Evolutionary conservation across 92 coral and sea anemone species (phyloP).

Genomic region (Epizoanthus stellaris): DNA sequence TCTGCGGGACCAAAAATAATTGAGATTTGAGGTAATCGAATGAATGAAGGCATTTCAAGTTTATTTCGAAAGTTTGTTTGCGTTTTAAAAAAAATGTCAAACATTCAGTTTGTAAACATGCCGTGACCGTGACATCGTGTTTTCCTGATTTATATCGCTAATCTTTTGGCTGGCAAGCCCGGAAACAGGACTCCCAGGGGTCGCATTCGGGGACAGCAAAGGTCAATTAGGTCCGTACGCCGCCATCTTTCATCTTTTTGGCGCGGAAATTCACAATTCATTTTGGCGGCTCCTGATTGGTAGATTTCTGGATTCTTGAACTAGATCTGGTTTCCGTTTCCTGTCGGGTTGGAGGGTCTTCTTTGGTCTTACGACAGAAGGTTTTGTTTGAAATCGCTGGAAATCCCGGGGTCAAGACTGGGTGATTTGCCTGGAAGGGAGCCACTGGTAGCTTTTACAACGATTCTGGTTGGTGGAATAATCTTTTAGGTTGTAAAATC

Average conservation of each 20-base stretch:
- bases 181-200: slow-evolving; percentile 6
- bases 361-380: slow-evolving; percentile 34
- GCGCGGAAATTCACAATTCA: slow-evolving; percentile 77
- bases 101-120: background rate
- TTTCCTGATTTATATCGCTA: background rate
- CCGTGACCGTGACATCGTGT: background rate
- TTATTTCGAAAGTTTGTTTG: background rate
- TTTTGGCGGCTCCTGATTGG: slow-evolving; percentile 65
- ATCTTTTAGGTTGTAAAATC: background rate
- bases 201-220: background rate
- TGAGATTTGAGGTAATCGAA: too few species aligned
- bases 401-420: slow-evolving; percentile 37
- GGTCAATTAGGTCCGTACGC: slow-evolving; percentile 9
- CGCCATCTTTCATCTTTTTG: slow-evolving; percentile 61
- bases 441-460: background rate
- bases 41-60: too few species aligned
- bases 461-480: slow-evolving; percentile 5
- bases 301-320: slow-evolving; percentile 64
- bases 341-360: slow-evolving; percentile 38
- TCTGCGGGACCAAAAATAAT: too few species aligned
- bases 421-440: slow-evolving; percentile 25
- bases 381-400: slow-evolving; percentile 45
- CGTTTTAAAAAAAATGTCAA: background rate
- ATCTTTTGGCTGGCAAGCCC: slow-evolving; percentile 23
- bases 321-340: slow-evolving; percentile 87